phyloP scores from a whole-genome alignment of 1,140 invertebrate genomes.

The Oryctes rhinoceros region DNA sequence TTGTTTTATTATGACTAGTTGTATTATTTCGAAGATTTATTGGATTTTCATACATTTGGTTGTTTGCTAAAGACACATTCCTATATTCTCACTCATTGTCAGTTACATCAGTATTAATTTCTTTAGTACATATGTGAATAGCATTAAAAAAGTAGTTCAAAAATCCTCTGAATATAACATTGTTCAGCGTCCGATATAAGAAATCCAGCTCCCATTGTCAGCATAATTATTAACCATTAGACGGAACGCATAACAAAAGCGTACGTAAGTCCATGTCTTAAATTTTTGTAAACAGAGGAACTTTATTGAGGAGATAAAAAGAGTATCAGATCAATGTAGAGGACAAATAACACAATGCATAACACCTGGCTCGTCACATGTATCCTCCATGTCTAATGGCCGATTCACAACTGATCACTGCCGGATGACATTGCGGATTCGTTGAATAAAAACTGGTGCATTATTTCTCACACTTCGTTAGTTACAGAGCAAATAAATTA shows the following conservation, averaged over 20 bases:
- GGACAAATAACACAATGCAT: conserved; percentile 36
- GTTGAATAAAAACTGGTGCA: conserved; percentile 49
- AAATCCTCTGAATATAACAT: conserved; percentile 3
- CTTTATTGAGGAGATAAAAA: conserved; percentile 27
- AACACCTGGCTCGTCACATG: conserved; percentile 46
- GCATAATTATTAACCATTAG: conserved; percentile 39
- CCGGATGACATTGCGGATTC: conserved; percentile 48
- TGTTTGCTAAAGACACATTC: too few relatives aligned
- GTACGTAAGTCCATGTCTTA: conserved; percentile 28
- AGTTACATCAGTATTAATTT: too few relatives aligned
- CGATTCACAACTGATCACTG: conserved; percentile 45
- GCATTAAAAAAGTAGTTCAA: background rate
- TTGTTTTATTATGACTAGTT: too few relatives aligned
- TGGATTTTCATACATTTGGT: too few relatives aligned
- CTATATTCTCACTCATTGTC: too few relatives aligned
- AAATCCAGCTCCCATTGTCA: conserved; percentile 14
- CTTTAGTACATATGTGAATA: too few relatives aligned
- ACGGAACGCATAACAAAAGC: conserved; percentile 2
- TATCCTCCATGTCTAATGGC: conserved; percentile 46
- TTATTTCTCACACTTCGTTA: conserved; percentile 58
- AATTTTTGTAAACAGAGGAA: conserved; percentile 38
- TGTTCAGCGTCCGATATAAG: conserved; percentile 27
- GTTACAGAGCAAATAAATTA: conserved; percentile 56
- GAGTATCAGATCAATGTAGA: conserved; percentile 21
- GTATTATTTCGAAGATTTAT: too few relatives aligned